Evolutionary conservation across 2,888 invertebrate genomes (phyloP).

Genomic region (Helleia helle): DNA sequence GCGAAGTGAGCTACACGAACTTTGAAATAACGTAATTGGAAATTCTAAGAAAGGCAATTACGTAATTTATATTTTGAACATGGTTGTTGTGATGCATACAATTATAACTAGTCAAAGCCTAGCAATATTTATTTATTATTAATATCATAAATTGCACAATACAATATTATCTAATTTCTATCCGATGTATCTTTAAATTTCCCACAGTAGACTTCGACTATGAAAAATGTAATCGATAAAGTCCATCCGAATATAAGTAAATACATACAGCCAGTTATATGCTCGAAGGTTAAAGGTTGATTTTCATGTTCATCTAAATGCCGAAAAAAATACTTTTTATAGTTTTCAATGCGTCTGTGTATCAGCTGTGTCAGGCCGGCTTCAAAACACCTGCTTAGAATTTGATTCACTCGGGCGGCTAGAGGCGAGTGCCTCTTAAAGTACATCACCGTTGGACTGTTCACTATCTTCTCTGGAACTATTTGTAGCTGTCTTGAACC

Average conservation of each 20-base stretch:
- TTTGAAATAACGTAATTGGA: no score
- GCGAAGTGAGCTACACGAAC: no score
- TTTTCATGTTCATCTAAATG: conserved; percentile 11
- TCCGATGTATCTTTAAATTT: conserved; percentile 15
- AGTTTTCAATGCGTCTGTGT: conserved; percentile 25
- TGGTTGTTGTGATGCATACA: no score
- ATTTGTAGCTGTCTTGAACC: conserved; percentile 34
- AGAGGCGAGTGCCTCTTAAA: conserved; percentile 37
- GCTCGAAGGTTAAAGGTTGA: conserved; percentile 26
- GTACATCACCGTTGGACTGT: conserved; percentile 42
- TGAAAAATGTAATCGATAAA: conserved; percentile 33
- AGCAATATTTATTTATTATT: no score
- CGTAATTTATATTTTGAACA: no score
- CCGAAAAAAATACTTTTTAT: conserved; percentile 22
- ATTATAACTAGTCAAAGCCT: no score
- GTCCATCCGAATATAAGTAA: conserved; percentile 33
- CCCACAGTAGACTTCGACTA: conserved; percentile 33
- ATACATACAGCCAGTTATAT: conserved; percentile 32
- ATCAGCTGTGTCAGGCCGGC: conserved; percentile 32
- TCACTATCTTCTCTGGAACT: conserved; percentile 40
- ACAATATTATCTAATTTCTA: neutral
- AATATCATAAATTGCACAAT: no score
- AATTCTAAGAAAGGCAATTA: no score
- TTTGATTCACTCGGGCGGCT: conserved; percentile 26
- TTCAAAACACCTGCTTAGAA: conserved; percentile 33